Percentiles rank a stretch among this genome's conserved stretches.
Evolutionary conservation across 2,113 vertebrate genomes (phyloP).

Genomic region (Periophthalmus modestus): DNA sequence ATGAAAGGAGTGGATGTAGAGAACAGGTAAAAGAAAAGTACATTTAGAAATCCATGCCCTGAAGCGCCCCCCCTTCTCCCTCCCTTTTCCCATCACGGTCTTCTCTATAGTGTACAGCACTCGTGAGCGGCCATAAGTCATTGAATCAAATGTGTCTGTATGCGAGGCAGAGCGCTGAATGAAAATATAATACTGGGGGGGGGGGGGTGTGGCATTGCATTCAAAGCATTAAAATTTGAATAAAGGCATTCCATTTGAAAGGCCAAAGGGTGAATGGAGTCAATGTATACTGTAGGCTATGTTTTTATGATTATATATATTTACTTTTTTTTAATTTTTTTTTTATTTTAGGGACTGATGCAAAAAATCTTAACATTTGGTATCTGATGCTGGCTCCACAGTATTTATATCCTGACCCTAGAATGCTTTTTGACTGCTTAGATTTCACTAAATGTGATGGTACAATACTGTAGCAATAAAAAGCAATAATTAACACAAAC

Average conservation of each 20-base stretch:
- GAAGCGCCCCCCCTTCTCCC: constrained; percentile 47
- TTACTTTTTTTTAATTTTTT: too few relatives aligned
- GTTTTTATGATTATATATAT: too few relatives aligned
- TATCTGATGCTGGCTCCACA: too few relatives aligned
- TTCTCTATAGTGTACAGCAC: constrained; percentile 36
- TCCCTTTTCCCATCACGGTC: constrained; percentile 41
- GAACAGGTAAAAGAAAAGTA: constrained; percentile 50
- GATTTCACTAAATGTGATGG: too few relatives aligned
- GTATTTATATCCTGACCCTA: too few relatives aligned
- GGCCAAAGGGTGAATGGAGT: neutral
- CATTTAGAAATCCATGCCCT: constrained; percentile 64
- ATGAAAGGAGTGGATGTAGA: constrained; percentile 24
- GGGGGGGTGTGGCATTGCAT: neutral
- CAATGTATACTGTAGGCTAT: neutral
- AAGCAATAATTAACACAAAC: too few relatives aligned
- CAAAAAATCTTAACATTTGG: too few relatives aligned
- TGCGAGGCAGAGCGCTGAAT: neutral
- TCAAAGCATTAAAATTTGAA: neutral
- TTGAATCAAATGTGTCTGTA: neutral
- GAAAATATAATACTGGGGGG: neutral
- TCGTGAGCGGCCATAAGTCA: neutral
- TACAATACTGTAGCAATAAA: too few relatives aligned
- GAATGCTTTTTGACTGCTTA: too few relatives aligned
- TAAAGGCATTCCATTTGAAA: neutral
- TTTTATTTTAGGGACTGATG: too few relatives aligned